Percentiles rank a stretch among this genome's conserved stretches.
phyloP scores from a whole-genome alignment of 2,113 vertebrate genomes.

The Trinectes maculatus region DNA sequence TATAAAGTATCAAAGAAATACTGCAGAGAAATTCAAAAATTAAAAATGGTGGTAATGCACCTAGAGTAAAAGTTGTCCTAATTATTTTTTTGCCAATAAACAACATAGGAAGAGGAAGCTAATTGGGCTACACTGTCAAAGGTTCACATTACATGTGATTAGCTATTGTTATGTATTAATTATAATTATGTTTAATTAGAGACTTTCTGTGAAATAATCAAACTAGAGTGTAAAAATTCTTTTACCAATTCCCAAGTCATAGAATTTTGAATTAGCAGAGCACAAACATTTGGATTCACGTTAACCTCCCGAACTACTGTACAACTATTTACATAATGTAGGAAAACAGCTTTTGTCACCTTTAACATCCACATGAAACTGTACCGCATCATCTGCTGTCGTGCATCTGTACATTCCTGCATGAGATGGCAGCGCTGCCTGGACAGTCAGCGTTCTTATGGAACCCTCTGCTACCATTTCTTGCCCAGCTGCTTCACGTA shows the following conservation, averaged over 20 bases:
- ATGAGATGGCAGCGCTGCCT: slow-evolving; percentile 62
- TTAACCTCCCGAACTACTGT: not conserved
- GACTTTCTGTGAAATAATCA: not conserved
- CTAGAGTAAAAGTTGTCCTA: no score
- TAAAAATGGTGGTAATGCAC: no score
- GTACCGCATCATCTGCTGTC: slow-evolving; percentile 70
- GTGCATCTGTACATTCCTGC: slow-evolving; percentile 76
- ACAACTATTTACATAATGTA: slow-evolving; percentile 14
- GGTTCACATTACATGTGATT: no score
- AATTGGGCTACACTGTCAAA: no score
- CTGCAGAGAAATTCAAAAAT: no score
- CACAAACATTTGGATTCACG: not conserved
- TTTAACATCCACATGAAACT: slow-evolving; percentile 81
- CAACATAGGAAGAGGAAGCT: no score
- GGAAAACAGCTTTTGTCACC: slow-evolving; percentile 73
- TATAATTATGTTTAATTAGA: no score
- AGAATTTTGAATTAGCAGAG: not conserved
- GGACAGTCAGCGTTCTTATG: slow-evolving; percentile 63
- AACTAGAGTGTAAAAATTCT: not conserved
- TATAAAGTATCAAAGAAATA: no score
- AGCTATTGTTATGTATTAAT: no score
- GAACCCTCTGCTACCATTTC: slow-evolving; percentile 64
- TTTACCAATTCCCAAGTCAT: not conserved
- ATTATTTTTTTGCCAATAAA: no score
- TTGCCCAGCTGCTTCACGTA: slow-evolving; percentile 59